Base-by-base conservation (phyloP, 2,113 vertebrate genomes). In the Ranitomeya variabilis region DNA sequence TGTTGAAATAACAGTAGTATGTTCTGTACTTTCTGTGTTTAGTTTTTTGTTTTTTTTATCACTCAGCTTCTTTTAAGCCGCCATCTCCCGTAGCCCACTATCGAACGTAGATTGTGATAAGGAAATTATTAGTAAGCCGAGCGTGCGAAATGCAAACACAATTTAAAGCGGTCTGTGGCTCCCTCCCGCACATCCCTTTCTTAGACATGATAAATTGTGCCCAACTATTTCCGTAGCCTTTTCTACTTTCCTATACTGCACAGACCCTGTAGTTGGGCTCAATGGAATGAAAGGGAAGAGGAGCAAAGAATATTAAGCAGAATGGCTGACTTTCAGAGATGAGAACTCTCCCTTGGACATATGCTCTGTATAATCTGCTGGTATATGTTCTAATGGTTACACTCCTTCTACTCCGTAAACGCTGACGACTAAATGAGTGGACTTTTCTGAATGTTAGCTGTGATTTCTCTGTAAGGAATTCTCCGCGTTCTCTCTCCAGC, bases 51-150 rank as follows among this genome's bases (percentile, higher is more conserved):
- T 52, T 19, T 66, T 45, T 14, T 51, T 37, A n/a, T 23, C 37
- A 52, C 18, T 66, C 60, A 23, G 19, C 37, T 83, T 15, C 80
- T n/a, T 82, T 62, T 82, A 80, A 62, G 79, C 2, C 37, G 11
- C n/a, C 59, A 31, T 81, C 80, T 51, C 37, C 60, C 37, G 37
- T 51, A 51, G 60, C 80, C 19, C 37, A 21, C 60, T 52, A 66
- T 67, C 37, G 37, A 31, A 83, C 67, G 51, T 51, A 83, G 19
- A 66, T 66, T 66, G 80, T 52, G 80, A 83, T 83, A 83, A 83
- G 80, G 60, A 83, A 82, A 83, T 62, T 83, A 83, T 83, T 67
- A 83, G 79, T 80, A 80, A 80, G 80, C 80, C n/a, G 60, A 45
- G 31, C 60, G 31, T 67, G 80, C 62, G 62, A 83, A 83, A 83